These are phyloP conservation scores for Glaucopsyche alexis DNA, from an alignment of 2,888 invertebrate genomes.

Conservation along the genomic window DNA sequence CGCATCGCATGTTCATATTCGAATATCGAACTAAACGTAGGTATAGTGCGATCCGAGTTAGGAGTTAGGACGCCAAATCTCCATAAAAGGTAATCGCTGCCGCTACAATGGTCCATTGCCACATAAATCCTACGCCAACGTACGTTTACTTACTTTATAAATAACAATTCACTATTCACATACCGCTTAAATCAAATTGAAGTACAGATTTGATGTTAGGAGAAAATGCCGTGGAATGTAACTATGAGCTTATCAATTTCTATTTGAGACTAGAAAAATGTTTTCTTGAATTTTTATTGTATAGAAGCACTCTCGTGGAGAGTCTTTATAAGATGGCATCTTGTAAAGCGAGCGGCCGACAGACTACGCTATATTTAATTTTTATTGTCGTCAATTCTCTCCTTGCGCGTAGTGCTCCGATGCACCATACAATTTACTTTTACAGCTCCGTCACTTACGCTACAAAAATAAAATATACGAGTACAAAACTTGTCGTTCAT, in stretches of 20 bases:
- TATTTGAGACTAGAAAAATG: background rate
- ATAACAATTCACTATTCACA: constrained; percentile 19
- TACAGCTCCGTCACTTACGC: constrained; percentile 1
- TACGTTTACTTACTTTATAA: constrained; percentile 24
- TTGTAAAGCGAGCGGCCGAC: background rate
- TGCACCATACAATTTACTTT: background rate
- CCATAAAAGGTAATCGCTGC: constrained; percentile 76
- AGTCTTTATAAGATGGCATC: constrained; percentile 8
- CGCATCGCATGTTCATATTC: background rate
- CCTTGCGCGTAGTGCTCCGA: background rate
- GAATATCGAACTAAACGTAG: constrained; percentile 58
- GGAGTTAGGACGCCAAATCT: constrained; percentile 68
- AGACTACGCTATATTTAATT: constrained; percentile 21
- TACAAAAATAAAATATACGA: background rate
- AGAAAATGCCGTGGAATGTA: background rate
- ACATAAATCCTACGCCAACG: constrained; percentile 64
- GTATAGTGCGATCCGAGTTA: constrained; percentile 58
- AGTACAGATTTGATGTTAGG: constrained; percentile 11
- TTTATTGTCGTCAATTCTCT: constrained; percentile 24
- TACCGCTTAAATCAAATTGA: constrained; percentile 7
- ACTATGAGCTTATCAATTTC: constrained; percentile 13
- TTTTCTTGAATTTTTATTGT: background rate
- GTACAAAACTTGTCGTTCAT: background rate
- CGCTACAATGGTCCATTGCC: constrained; percentile 62
- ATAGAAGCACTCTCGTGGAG: background rate